Base-by-base conservation (phyloP, 2,888 invertebrate genomes). In the Trisateles emortualis region DNA sequence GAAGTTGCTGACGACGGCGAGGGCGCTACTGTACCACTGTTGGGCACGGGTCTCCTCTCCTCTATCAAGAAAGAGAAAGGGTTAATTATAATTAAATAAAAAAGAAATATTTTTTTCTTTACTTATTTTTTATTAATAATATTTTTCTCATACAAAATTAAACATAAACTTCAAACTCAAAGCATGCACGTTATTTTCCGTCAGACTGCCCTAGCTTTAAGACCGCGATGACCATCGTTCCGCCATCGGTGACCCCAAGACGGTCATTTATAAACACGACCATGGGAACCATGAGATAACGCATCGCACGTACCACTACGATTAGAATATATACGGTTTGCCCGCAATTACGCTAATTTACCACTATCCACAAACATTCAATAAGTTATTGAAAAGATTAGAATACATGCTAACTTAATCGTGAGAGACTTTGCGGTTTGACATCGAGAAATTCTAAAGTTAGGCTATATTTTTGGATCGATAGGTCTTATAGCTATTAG, bases 261-360 rank as follows among this genome's bases (percentile, higher is more conserved):
- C 89, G 89, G 89, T 88, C 91, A 89, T 85, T 88, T 85, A 84
- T 81, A 84, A 85, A 83, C 88, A 81, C 88, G 86, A 78, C 86
- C 89, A 85, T 92, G 92, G 90, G 92, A 91, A 91, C 88, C 67
- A 30, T 11, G 48, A 72, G 91, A 91, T 91, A 91, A 76, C 82
- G 68, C 86, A 91, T 90, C 90, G 85, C 91, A 91, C 91, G 91
- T 90, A 86, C 79, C 60, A 63, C 76, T 45, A 72, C 78, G 82
- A 86, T 85, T 84, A 85, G 69, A 82, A 78, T 72, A 72, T 74
- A 72, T 72, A 82, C 78, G 78, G 76, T 81, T 76, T 77, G 76
- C 76, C 70, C 58, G 75, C 81, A 85, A 71, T 69, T 68, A 71
- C 72, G 57, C 52, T 69, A 61, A 69, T 69, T 71, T 68, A 67